Evolutionary conservation across 2,113 vertebrate genomes (phyloP).

Genomic region (rabbit (Oryctolagus cuniculus)): mOryCun1.1 NC_091435.1:51996001-51996500

Average conservation of each 20-base stretch:
- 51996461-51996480: background rate
- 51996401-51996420: background rate
- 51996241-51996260: slow-evolving; percentile 11
- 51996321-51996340: background rate
- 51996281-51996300: background rate
- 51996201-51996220: slow-evolving; percentile 13
- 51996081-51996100: slow-evolving; percentile 71
- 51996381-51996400: background rate
- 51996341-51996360: background rate
- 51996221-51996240: background rate
- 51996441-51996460: background rate
- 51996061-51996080: slow-evolving; percentile 39
- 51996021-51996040: slow-evolving; percentile 57
- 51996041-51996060: slow-evolving; percentile 45
- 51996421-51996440: background rate
- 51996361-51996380: background rate
- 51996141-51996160: slow-evolving; percentile 65
- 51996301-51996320: background rate
- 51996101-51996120: slow-evolving; percentile 65
- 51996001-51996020: slow-evolving; percentile 31
- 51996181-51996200: background rate
- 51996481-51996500: background rate
- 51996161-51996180: slow-evolving; percentile 44
- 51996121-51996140: slow-evolving; percentile 65
- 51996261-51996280: background rate